Percentiles rank a stretch among this genome's conserved stretches.
Evolutionary conservation across 2,113 vertebrate species (phyloP).

Genomic region (Megaptera novaeangliae): DNA sequence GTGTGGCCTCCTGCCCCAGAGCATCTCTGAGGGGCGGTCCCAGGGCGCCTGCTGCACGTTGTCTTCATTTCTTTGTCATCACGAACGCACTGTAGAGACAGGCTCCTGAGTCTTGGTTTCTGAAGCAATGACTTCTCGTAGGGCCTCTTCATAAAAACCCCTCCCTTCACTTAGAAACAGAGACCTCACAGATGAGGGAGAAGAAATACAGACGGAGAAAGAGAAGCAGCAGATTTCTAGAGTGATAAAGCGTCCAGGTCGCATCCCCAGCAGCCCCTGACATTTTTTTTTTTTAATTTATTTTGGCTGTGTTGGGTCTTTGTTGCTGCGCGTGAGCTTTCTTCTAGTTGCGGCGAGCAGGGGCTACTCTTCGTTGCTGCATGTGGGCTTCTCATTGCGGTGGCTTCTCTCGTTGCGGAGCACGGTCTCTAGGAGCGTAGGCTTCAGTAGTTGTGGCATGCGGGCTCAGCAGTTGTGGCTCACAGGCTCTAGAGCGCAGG

Average conservation of each 20-base stretch:
- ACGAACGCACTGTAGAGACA: not conserved
- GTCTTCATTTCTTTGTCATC: not conserved
- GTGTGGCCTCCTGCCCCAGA: fast-evolving
- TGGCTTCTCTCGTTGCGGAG: too few relatives aligned
- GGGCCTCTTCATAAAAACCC: not conserved
- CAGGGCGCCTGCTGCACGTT: fast-evolving
- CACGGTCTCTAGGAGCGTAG: too few relatives aligned
- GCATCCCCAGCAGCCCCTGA: not conserved
- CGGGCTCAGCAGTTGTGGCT: too few relatives aligned
- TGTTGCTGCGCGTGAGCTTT: too few relatives aligned
- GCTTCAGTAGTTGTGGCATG: too few relatives aligned
- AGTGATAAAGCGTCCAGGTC: not conserved
- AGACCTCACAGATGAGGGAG: not conserved
- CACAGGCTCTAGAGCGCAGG: too few relatives aligned
- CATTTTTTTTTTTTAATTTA: not conserved
- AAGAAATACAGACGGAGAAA: not conserved
- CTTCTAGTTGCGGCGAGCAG: too few relatives aligned
- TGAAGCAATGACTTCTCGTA: not conserved
- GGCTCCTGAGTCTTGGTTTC: not conserved
- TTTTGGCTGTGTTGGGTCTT: too few relatives aligned
- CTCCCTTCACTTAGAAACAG: not conserved
- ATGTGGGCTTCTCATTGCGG: too few relatives aligned
- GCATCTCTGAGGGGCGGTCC: not conserved
- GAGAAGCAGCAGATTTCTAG: not conserved
- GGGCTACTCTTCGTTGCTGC: too few relatives aligned